These are phyloP conservation scores for Collichthys lucidus DNA, from an alignment of 2,113 vertebrate species.

Conservation along the genomic window DNA sequence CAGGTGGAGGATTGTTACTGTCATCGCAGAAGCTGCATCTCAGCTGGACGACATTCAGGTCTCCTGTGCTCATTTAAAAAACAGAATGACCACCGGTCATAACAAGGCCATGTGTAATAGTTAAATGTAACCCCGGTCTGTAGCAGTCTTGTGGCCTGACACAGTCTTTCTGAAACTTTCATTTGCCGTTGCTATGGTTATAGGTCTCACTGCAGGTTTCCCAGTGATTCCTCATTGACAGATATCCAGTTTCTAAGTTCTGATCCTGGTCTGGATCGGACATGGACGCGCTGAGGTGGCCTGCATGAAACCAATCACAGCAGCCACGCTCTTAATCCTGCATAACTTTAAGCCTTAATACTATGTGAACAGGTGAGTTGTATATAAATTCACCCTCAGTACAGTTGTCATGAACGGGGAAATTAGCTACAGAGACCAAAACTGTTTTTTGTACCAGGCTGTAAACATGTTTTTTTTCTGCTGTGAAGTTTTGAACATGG, in stretches of 20 bases:
- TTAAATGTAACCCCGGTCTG: not conserved
- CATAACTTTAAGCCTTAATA: too few species aligned
- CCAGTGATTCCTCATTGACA: not conserved
- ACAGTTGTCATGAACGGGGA: too few species aligned
- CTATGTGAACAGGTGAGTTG: too few species aligned
- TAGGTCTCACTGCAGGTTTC: not conserved
- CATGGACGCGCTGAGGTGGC: too few species aligned
- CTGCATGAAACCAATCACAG: too few species aligned
- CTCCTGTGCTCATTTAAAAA: not conserved
- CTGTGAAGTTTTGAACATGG: too few species aligned
- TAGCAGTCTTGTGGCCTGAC: not conserved
- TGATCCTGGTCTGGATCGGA: not conserved
- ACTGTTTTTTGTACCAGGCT: too few species aligned
- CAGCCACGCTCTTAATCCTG: too few species aligned
- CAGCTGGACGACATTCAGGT: not conserved
- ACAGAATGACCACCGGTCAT: not conserved
- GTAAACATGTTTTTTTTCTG: too few species aligned
- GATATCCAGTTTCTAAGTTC: not conserved
- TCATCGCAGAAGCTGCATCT: conserved; percentile 16
- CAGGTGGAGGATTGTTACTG: conserved; percentile 1
- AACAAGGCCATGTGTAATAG: too few species aligned
- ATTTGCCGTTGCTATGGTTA: not conserved
- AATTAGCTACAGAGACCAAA: too few species aligned
- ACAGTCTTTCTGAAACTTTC: not conserved
- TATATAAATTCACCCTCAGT: too few species aligned